Conservation (phyloP, 2,113 vertebrate species). For the Cyanoramphus novaezelandiae region DNA sequence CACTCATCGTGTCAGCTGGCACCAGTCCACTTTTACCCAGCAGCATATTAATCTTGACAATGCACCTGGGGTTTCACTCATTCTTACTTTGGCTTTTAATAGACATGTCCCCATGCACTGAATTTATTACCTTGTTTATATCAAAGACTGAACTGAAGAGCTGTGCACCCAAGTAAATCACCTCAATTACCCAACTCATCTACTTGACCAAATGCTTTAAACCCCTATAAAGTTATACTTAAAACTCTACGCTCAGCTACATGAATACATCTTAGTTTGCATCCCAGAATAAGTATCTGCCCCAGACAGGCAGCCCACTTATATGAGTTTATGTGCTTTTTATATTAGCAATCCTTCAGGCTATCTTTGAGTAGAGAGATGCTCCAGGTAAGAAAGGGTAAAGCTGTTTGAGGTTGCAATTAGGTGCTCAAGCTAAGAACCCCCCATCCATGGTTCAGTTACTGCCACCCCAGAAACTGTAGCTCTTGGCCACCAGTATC, state of each 20-base stretch:
- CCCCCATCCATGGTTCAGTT: accelerated
- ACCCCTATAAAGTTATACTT: not conserved
- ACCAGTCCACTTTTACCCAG: not conserved
- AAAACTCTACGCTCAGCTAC: not conserved
- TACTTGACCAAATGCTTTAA: not conserved
- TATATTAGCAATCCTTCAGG: accelerated
- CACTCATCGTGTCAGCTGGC: not conserved
- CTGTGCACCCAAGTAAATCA: not conserved
- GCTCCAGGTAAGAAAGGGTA: too few species aligned
- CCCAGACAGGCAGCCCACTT: not conserved
- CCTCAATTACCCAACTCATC: not conserved
- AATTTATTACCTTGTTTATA: not conserved
- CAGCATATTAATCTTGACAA: not conserved
- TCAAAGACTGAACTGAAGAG: not conserved
- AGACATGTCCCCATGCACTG: not conserved
- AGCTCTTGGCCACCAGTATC: not conserved
- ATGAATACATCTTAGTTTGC: not conserved
- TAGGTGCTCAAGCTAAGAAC: accelerated
- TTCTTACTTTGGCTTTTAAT: not conserved
- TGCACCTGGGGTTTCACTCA: not conserved
- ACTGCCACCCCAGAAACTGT: not conserved
- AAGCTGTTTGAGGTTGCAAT: accelerated
- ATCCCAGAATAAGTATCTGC: not conserved
- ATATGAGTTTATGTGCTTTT: not conserved
- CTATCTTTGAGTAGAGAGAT: not conserved